These are phyloP conservation scores for Holothuria leucospilota DNA, from an alignment of 53 echinoderm and acorn worm genomes.

Conservation along the genomic window DNA sequence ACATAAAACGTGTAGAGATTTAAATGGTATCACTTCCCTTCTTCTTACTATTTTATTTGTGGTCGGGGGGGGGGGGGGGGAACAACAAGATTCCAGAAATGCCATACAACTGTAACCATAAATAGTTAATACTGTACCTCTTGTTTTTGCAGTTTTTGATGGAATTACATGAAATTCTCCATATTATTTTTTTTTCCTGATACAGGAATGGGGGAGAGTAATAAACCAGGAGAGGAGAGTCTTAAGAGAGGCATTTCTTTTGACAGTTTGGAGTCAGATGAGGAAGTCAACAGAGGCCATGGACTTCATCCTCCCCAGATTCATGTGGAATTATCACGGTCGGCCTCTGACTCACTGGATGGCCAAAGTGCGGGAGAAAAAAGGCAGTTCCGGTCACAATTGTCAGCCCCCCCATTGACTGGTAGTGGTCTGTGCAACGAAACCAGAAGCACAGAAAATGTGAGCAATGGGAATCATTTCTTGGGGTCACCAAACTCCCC, in stretches of 20 bases:
- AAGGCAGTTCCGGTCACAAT: background rate
- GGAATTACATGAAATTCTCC: no score
- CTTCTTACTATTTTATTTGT: no score
- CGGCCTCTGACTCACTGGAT: constrained; percentile 23
- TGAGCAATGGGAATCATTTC: constrained; percentile 29
- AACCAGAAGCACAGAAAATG: constrained; percentile 3
- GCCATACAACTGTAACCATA: no score
- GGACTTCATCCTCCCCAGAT: constrained; percentile 28
- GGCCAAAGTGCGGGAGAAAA: constrained; percentile 9
- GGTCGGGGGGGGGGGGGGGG: no score
- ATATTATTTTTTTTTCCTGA: background rate
- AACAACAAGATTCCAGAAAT: no score
- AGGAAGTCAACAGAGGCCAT: background rate
- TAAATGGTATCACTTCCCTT: no score
- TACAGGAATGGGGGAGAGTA: constrained; percentile 33
- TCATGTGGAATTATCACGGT: constrained; percentile 38
- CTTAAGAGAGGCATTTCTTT: background rate
- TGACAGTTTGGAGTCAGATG: background rate
- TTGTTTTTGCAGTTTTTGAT: no score
- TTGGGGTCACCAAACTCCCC: constrained; percentile 26
- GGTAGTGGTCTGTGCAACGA: background rate
- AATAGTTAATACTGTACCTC: no score
- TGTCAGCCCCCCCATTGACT: constrained; percentile 36
- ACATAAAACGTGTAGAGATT: no score
- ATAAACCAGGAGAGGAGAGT: constrained; percentile 10